Base-by-base conservation (phyloP, 1,140 invertebrate genomes). In the Megalopta genalis region DNA sequence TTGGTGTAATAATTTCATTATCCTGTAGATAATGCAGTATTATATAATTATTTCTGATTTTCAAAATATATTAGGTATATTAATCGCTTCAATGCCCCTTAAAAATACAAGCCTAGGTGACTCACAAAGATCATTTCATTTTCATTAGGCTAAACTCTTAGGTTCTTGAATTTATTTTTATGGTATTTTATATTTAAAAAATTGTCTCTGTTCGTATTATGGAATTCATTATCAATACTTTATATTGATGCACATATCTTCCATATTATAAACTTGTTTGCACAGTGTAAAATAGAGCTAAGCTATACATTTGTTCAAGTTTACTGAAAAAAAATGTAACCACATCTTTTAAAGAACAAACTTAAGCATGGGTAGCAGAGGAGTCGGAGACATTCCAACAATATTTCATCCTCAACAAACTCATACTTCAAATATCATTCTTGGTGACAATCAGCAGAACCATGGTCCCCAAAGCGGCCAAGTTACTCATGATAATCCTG, bases 321-420 rank as follows among this genome's bases (percentile, higher is more conserved):
- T 67, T 42, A 49, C 14, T 81, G 46, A 84, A 65, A 74, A n/a
- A 21, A 66, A 86, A 63, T 16, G 25, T 85, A 75, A 65, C 54
- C 23, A 75, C 60, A 64, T 83, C 63, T 86, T 86, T 83, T 59
- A 86, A 84, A 86, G 84, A 78, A 64, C 64, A 71, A 83, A 83
- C 75, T 75, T 86, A 81, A 90, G 87, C 60, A 92, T 92, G 90
- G 89, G 89, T 65, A 91, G 92, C 72, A 90, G 92, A 74, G 91
- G 90, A 77, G 91, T 91, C 70, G 82, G 87, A 42, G 93, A 94
- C 73, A 91, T 94, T 76, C 90, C 94, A 52, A 94, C 94, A 46
- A 94, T 94, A 87, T 94, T 94, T 89, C 93, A 94, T 82, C 94
- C 94, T 16, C 93, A 93, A 81, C 89, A 93, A 78, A 93, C 92